Percentiles rank a stretch among this genome's conserved stretches.
Evolutionary conservation across 2,888 invertebrate species (phyloP).

Genomic region (Calephelis perditalis): DNA sequence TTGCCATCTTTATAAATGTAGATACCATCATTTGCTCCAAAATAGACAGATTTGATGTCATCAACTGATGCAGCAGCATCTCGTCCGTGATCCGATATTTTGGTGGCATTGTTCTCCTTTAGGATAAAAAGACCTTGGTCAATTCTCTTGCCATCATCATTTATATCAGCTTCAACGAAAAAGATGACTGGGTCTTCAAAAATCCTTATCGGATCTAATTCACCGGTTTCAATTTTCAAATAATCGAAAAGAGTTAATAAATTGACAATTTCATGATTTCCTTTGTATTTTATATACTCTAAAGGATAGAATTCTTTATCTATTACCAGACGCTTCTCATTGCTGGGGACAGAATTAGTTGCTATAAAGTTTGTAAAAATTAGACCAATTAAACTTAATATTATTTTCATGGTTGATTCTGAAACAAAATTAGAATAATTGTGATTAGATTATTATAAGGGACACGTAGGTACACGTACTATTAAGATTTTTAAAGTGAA

Average conservation of each 20-base stretch:
- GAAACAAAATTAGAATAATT: background rate
- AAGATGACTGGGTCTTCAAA: conserved; percentile 27
- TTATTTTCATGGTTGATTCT: conserved; percentile 8
- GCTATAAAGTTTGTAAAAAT: conserved; percentile 1
- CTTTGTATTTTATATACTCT: conserved; percentile 24
- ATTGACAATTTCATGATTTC: conserved; percentile 32
- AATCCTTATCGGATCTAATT: conserved; percentile 22
- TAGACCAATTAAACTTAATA: background rate
- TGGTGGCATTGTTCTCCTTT: no score
- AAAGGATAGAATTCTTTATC: conserved; percentile 22
- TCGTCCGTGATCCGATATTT: no score
- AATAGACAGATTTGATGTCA: no score
- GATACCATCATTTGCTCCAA: no score
- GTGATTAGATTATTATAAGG: no score
- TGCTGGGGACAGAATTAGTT: conserved; percentile 4
- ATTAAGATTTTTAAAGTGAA: no score
- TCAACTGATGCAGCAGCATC: no score
- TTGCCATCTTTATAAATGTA: no score
- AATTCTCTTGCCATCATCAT: no score
- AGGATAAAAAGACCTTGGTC: no score
- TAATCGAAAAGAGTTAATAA: conserved; percentile 31
- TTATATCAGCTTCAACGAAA: no score
- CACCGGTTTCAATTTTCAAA: conserved; percentile 22
- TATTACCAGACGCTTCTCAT: conserved; percentile 23
- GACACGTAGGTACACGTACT: no score